Percentiles rank a stretch among this genome's conserved stretches.
Evolutionary conservation across 2,888 invertebrate genomes (phyloP).

Genomic region (Gibbula magus): DNA sequence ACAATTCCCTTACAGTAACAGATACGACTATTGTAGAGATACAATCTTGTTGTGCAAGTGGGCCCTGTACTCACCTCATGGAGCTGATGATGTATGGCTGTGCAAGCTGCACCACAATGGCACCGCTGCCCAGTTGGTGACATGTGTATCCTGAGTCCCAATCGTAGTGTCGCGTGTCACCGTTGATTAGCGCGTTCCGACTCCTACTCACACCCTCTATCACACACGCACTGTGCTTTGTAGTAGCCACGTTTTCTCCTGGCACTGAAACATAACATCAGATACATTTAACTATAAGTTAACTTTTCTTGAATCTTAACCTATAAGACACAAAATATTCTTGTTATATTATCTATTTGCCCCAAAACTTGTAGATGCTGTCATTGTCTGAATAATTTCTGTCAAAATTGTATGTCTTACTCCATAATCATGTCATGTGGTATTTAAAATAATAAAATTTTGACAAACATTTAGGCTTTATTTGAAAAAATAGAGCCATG

Average conservation of each 20-base stretch:
- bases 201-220: conserved; percentile 96
- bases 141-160: conserved; percentile 99
- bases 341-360: too few species aligned
- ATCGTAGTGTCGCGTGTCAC: conserved; percentile 95
- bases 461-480: too few species aligned
- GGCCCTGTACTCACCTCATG: conserved; percentile 84
- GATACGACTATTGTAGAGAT: not conserved
- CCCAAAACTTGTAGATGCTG: too few species aligned
- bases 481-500: too few species aligned
- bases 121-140: conserved; percentile 88
- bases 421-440: too few species aligned
- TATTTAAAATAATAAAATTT: too few species aligned
- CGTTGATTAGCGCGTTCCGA: conserved; percentile 95
- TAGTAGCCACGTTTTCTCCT: conserved; percentile 92
- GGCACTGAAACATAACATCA: conserved; percentile 79
- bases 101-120: conserved; percentile 94
- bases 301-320: too few species aligned
- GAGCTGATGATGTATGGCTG: conserved; percentile 96
- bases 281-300: too few species aligned
- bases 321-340: too few species aligned
- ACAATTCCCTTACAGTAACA: too few species aligned
- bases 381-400: too few species aligned
- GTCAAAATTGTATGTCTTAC: too few species aligned
- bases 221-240: conserved; percentile 91
- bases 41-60: not conserved